Conservation (phyloP, 2,888 invertebrate genomes). For the Formica aserva region DNA sequence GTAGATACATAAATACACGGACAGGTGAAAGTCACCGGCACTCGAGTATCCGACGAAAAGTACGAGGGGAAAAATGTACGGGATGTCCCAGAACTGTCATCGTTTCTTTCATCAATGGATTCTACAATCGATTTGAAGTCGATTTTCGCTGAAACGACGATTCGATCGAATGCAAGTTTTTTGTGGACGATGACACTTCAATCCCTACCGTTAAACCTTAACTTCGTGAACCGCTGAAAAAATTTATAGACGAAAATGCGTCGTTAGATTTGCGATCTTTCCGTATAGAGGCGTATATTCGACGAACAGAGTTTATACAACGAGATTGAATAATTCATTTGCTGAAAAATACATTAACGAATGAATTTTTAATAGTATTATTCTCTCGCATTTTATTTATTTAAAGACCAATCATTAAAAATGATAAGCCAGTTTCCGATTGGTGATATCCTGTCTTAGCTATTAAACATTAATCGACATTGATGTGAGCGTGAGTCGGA, state of each 20-base stretch:
- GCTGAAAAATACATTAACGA: background rate
- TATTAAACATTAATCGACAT: constrained; percentile 1
- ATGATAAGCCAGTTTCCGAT: background rate
- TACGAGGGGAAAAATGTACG: constrained; percentile 38
- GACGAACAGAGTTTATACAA: background rate
- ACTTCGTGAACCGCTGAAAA: background rate
- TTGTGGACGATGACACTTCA: background rate
- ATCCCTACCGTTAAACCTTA: background rate
- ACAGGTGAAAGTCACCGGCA: constrained; percentile 20
- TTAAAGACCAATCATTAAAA: background rate
- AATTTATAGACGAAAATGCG: background rate
- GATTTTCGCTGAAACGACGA: constrained; percentile 21
- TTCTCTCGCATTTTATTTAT: constrained; percentile 7
- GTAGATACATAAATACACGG: background rate
- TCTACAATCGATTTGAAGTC: constrained; percentile 30
- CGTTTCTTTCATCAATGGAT: constrained; percentile 34
- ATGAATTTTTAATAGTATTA: background rate
- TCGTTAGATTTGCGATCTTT: background rate
- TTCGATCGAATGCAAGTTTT: background rate
- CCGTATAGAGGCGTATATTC: background rate
- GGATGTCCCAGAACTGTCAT: constrained; percentile 24
- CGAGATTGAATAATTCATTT: background rate
- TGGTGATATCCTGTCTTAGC: background rate
- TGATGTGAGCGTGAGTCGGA: constrained; percentile 9
- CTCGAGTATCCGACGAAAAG: constrained; percentile 7